phyloP scores from a whole-genome alignment of 92 coral and sea anemone genomes.

The Phenganax stokvisi region DNA sequence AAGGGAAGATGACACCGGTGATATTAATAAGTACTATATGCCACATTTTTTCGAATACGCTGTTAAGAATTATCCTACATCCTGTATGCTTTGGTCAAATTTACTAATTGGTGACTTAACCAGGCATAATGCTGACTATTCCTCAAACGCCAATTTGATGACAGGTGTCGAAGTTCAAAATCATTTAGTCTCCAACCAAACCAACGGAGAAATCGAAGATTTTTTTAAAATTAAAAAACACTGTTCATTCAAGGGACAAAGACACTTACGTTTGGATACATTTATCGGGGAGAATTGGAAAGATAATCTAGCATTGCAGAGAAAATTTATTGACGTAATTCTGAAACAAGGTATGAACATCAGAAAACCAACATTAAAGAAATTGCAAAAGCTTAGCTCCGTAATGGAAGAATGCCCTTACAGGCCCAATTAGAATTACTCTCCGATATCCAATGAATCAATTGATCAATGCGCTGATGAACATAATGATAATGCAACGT shows the following conservation, averaged over 20 bases:
- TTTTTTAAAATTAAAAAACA: constrained; percentile 23
- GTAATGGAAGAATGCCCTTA: background rate
- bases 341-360: background rate
- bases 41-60: constrained; percentile 32
- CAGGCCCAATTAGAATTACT: no score
- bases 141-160: background rate
- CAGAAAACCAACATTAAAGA: background rate
- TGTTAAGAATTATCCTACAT: constrained; percentile 10
- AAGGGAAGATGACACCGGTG: background rate
- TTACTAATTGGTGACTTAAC: constrained; percentile 32
- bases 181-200: background rate
- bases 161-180: background rate
- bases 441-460: no score
- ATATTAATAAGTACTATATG: constrained; percentile 33
- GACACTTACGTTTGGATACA: constrained; percentile 18
- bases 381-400: constrained; percentile 11
- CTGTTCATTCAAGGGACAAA: constrained; percentile 18
- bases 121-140: background rate
- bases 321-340: background rate
- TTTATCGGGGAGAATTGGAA: constrained; percentile 36
- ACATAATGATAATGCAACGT: background rate
- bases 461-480: background rate
- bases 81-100: constrained; percentile 32
- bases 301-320: constrained; percentile 19
- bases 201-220: constrained; percentile 33